Evolutionary conservation across 2,888 invertebrate genomes (phyloP), one percentile per base, ranked within the genome.

Genomic region (Oscheius myriophilus): DNA sequence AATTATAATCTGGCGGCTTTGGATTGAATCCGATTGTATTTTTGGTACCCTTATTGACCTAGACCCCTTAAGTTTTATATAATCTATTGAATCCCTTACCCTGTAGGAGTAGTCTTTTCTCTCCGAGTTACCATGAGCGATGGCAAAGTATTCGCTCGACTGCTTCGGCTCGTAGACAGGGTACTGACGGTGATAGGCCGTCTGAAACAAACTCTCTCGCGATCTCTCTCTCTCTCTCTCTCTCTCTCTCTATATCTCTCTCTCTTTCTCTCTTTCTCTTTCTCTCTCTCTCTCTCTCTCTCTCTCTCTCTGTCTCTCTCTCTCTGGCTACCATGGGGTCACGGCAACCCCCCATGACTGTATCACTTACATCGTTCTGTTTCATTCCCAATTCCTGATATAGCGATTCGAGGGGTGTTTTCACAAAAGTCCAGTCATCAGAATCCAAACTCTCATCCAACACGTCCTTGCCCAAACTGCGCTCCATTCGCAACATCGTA

Each of bases 141-240:
- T 71, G 14, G 81, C 75, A 53, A 76, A 82, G 67, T 84, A 85
- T 70, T 85, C 85, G 33, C 76, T 79, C 0, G 83, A 82, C 45
- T 78, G 76, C 63, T 85, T 85, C 16, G 85, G 85, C 41, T 77
- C 80, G 70, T 85, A 85, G 4, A 85, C 85, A 26, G 81, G 84
- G 53, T 75, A 85, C 51, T 78, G 71, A 23, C 77, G 73, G 59
- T 79, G 76, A 51, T 58, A 64, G 14, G 73, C 67, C 0, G 70
- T 45, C 72, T 76, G 63, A 46, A 59, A n/a, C n/a, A n/a, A n/a
- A n/a, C n/a, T n/a, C n/a, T n/a, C n/a, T n/a, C n/a, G n/a, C n/a
- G n/a, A n/a, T n/a, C n/a, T n/a, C n/a, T n/a, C n/a, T n/a, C n/a
- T n/a, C n/a, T n/a, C n/a, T n/a, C n/a, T n/a, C n/a, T n/a, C n/a